Base-by-base conservation (phyloP, 1,140 invertebrate genomes). In the Tachypleus tridentatus region DNA sequence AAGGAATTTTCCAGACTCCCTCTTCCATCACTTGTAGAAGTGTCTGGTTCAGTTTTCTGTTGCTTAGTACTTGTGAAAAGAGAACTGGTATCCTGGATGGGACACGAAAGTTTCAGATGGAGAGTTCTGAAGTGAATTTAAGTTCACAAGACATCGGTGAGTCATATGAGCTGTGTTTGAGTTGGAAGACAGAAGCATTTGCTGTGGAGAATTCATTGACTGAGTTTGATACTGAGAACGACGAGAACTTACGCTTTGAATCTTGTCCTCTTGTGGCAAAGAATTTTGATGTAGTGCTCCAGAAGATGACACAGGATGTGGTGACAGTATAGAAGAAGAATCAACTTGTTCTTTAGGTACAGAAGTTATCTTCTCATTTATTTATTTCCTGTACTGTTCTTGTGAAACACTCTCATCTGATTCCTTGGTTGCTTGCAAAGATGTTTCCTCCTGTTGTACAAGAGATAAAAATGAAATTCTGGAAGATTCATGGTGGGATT, bases 1-100 rank as follows among this genome's bases (percentile, higher is more conserved):
- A 70, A 69, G 54, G 70, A 66, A 60, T 68, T 70, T 51, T 71
- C 70, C 58, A 62, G 49, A 62, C 61, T 60, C 50, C 63, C 64
- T 58, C 67, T 52, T 52, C 62, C 48, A 29, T 65, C 64, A n/a
- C 60, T 47, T 51, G 68, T 66, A n/a, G 52, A 58, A n/a, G 56
- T 61, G 50, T 11, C 57, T 49, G 64, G 49, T 58, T 70, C 69
- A 10, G 66, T 49, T 58, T 65, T 67, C 49, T 66, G n/a, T 3
- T 57, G 57, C 48, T 70, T 70, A 9, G 56, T 57, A 58, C 68
- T 64, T 47, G 69, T 29, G 2, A 29, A 29, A 29, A 29, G 61
- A 49, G 60, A 64, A 4, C 29, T 29, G 29, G 29, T 29, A 29
- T 29, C 29, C 29, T 29, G 29, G 29, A 29, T 29, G 29, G 29